phyloP scores from a whole-genome alignment of 2,888 invertebrate genomes.

The Sisyra terminalis region DNA sequence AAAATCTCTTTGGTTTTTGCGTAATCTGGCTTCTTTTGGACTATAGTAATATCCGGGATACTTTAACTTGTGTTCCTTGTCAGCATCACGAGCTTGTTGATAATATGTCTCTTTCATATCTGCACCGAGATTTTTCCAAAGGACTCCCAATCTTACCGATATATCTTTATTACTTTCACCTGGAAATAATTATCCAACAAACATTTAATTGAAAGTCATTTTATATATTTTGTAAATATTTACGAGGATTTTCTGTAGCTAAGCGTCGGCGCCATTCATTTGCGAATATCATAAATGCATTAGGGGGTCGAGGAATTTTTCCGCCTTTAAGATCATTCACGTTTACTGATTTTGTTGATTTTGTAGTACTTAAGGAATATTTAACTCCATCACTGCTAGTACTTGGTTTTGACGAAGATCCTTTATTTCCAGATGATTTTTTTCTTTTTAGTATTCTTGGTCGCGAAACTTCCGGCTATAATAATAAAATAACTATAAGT shows the following conservation, averaged over 20 bases:
- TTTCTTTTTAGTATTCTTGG: slow-evolving; percentile 8
- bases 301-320: slow-evolving; percentile 28
- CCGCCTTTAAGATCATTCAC: slow-evolving; percentile 10
- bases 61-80: slow-evolving; percentile 27
- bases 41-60: slow-evolving; percentile 28
- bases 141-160: slow-evolving; percentile 28
- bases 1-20: slow-evolving; percentile 18
- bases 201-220: neutral
- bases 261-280: slow-evolving; percentile 30
- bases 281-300: slow-evolving; percentile 35
- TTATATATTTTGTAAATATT: slow-evolving; percentile 4
- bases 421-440: neutral
- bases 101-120: slow-evolving; percentile 27
- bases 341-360: neutral
- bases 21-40: slow-evolving; percentile 25
- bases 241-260: slow-evolving; percentile 26
- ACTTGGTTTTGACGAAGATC: slow-evolving; percentile 8
- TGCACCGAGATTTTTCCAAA: slow-evolving; percentile 29
- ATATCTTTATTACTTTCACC: slow-evolving; percentile 31
- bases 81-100: slow-evolving; percentile 24
- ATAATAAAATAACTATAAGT: no score
- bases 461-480: slow-evolving; percentile 5
- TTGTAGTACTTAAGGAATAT: slow-evolving; percentile 1
- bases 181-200: slow-evolving; percentile 10
- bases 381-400: slow-evolving; percentile 3